Percentiles rank a stretch among this genome's conserved stretches.
Conservation (phyloP, 2,888 invertebrate species). For the Troides aeacus region DNA sequence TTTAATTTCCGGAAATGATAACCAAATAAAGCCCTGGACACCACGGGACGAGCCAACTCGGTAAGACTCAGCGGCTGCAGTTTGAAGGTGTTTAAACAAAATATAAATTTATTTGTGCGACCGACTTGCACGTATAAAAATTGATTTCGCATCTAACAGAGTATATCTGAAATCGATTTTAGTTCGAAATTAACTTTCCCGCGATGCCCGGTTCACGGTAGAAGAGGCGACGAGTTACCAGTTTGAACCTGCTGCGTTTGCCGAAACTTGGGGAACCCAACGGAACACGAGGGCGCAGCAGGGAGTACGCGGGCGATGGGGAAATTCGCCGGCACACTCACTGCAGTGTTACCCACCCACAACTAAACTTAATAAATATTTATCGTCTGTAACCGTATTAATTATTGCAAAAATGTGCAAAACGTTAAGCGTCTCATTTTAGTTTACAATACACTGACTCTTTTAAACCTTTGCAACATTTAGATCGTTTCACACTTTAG, state of each 20-base stretch:
- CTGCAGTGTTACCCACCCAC: slow-evolving; percentile 40
- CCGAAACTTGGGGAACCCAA: slow-evolving; percentile 14
- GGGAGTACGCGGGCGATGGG: slow-evolving; percentile 55
- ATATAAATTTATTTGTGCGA: slow-evolving; percentile 29
- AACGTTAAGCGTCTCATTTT: slow-evolving; percentile 74
- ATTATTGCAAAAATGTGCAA: slow-evolving; percentile 79
- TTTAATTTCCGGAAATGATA: slow-evolving; percentile 37
- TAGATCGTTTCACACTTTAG: slow-evolving; percentile 67
- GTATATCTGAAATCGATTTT: not conserved
- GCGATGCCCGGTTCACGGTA: slow-evolving; percentile 34
- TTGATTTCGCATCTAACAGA: slow-evolving; percentile 8
- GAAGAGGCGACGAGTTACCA: slow-evolving; percentile 33
- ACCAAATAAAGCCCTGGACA: slow-evolving; percentile 35
- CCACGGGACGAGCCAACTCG: slow-evolving; percentile 35
- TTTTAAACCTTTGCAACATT: slow-evolving; percentile 68
- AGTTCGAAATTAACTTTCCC: slow-evolving; percentile 33
- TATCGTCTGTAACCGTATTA: slow-evolving; percentile 66
- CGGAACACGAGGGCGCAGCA: slow-evolving; percentile 31
- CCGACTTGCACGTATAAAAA: slow-evolving; percentile 24
- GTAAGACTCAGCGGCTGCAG: slow-evolving; percentile 1
- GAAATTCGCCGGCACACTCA: slow-evolving; percentile 55
- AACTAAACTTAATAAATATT: slow-evolving; percentile 68
- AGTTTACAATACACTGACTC: slow-evolving; percentile 73
- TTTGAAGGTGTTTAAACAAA: slow-evolving; percentile 18
- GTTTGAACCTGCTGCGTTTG: slow-evolving; percentile 16